Base-by-base conservation (phyloP, 2,113 vertebrate species). In the Microtus richardsoni region DNA sequence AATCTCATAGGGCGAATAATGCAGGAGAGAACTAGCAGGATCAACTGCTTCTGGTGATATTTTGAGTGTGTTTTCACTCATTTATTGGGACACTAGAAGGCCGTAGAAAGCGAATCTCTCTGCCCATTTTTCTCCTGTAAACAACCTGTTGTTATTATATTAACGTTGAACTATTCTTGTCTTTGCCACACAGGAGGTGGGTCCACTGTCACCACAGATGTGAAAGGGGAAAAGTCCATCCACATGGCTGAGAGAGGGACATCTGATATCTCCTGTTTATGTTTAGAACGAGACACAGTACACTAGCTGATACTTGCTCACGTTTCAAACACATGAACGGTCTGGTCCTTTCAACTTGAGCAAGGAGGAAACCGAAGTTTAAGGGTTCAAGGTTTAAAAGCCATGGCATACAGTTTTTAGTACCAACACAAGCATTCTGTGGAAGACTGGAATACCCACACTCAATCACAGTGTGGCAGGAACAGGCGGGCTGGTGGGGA, bases 1-100 rank as follows among this genome's bases (percentile, higher is more conserved):
- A 97, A 97, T 97, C 92, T 93, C 88, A 77, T 58, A 92, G 1
- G 96, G 86, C 64, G 64, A 52, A 93, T 96, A 98, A 96, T 68
- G 39, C 91, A 95, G 87, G 91, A 97, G 93, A 97, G 87, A 94
- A 52, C 96, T 77, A 54, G 93, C 86, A 89, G 79, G 94, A 87
- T 87, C 97, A 94, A 89, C 92, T 97, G 80, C 70, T 94, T 96
- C 92, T 96, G 95, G 74, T 95, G 80, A 70, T 95, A 92, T 95
- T 33, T 22, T 28, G 13, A 49, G 39, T 87, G 16, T 33, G 47
- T 88, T 73, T 96, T 97, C 95, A 94, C 97, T 97, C 97, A 93
- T 93, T 98, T 93, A 97, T 28, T 66, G 91, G 96, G 91, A 92
- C 88, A 54, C 39, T 44, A 11, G 96, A 77, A 93, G 94, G 58